Evolutionary conservation across 1,140 invertebrate species (phyloP).

Genomic region (Drosophila erecta): DNA sequence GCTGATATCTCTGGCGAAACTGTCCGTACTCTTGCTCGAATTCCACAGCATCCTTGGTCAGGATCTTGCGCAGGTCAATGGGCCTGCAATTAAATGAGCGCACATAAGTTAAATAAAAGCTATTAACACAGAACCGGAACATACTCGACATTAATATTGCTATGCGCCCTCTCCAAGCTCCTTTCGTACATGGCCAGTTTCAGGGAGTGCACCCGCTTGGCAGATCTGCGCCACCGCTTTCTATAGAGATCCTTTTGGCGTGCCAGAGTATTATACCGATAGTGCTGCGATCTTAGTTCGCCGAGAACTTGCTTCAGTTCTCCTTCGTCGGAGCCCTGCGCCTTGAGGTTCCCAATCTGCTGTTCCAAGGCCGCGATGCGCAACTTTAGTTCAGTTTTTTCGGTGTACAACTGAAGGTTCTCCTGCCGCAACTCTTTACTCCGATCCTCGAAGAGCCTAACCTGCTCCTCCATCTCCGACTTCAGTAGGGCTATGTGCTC

Average conservation of each 20-base stretch:
- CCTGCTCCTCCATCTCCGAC: conserved; percentile 43
- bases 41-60: conserved; percentile 49
- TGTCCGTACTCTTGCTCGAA: conserved; percentile 61
- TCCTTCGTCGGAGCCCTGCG: conserved; percentile 4
- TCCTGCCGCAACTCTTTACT: conserved; percentile 48
- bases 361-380: conserved; percentile 57
- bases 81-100: conserved; percentile 2
- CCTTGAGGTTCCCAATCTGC: conserved; percentile 32
- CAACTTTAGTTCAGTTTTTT: conserved; percentile 48
- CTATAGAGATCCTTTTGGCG: conserved; percentile 68
- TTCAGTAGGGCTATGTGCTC: conserved; percentile 47
- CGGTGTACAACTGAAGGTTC: conserved; percentile 41
- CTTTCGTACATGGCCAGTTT: conserved; percentile 55
- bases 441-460: conserved; percentile 44
- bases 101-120: too few relatives aligned
- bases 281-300: conserved; percentile 57
- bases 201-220: conserved; percentile 46
- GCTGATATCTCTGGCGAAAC: conserved; percentile 8
- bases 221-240: conserved; percentile 51
- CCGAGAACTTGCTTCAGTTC: conserved; percentile 47
- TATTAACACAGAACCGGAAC: not conserved
- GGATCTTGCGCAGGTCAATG: conserved; percentile 43
- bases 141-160: conserved; percentile 12
- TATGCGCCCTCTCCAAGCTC: conserved; percentile 5
- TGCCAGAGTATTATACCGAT: conserved; percentile 38